Base-by-base conservation (phyloP, 2,888 invertebrate genomes). In the Athripsodes cinereus region DNA sequence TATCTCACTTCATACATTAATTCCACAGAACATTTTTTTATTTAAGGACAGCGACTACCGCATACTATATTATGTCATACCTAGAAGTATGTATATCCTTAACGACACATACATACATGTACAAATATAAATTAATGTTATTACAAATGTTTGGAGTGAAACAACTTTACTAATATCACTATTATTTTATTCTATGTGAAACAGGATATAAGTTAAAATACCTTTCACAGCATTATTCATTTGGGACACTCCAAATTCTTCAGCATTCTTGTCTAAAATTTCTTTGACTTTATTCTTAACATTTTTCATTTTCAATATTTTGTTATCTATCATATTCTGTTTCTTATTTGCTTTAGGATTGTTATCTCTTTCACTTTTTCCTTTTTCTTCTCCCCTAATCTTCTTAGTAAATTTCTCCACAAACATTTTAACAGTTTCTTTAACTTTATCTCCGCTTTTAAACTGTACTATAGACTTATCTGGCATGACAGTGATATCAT, bases 391-490 rank as follows among this genome's bases (percentile, higher is more conserved):
- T 3, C 26, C 26, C 10, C 26, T 65, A 75, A 77, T 54, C 73
- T 70, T 22, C n/a, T 34, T 53, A 18, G 75, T 49, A 31, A 76
- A 57, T 52, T 57, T 61, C 26, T 61, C 62, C 1, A 73, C 55
- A 35, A 69, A 65, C 62, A 74, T 73, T 62, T 76, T 72, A 16
- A 81, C 63, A 49, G 74, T 73, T 50, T 68, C 66, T 19, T 70
- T 62, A 13, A 82, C 64, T n/a, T 67, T 60, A 21, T 75, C 70
- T 76, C 75, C 79, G 59, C 80, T 71, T 65, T 72, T 73, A 66
- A 84, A 84, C 67, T 81, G 78, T 1, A 81, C 74, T 50, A 73
- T 66, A 6, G 75, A 74, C 66, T 81, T 81, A 6, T 72, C 70
- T 2, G 77, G 74, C 60, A 79, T 76, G 60, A 74, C 71, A 18